Base-by-base conservation (phyloP, 1,140 invertebrate species). In the Onthophagus taurus region DNA sequence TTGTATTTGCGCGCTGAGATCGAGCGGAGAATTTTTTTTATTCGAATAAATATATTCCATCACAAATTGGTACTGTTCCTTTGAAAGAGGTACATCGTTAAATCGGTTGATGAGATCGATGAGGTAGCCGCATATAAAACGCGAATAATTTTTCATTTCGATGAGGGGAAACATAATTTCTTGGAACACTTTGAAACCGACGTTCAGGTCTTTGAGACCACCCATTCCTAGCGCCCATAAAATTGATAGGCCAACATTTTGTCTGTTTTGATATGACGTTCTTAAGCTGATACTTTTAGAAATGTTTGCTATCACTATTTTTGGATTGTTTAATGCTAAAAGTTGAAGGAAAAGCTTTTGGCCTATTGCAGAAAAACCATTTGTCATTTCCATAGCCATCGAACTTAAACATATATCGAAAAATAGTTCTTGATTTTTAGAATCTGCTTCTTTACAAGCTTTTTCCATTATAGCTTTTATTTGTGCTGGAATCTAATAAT, bases 101-200 rank as follows among this genome's bases (percentile, higher is more conserved):
- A 51, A 47, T 33, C 44, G 45, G 31, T 68, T 65, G 9, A 83
- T 54, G 5, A 85, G 64, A 31, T 77, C 72, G 24, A 78, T 75
- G 31, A 90, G 66, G 56, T 88, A 83, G 30, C 75, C 69, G 4
- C 80, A 63, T 33, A 83, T 71, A 61, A 80, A 84, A 45, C 72
- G 75, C 5, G 80, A 72, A 50, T 87, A 85, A 52, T 74, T 76
- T 60, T 81, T 83, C 49, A 81, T 60, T 50, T 84, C 80, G 13
- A 88, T 66, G 54, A 84, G 68, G 1, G 83, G 81, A 19, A 84
- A 65, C 78, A 89, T 87, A 8, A 88, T 63, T 47, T 87, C 81
- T 58, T 85, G 75, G 83, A 86, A 89, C 3, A 84, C 78, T 72
- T 78, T 80, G n/a, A 89, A 66, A 30, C 84, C 86, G 53, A 77